phyloP scores from a whole-genome alignment of 2,797 vertebrate genomes.

The Sebastes ruberrimus region DNA sequence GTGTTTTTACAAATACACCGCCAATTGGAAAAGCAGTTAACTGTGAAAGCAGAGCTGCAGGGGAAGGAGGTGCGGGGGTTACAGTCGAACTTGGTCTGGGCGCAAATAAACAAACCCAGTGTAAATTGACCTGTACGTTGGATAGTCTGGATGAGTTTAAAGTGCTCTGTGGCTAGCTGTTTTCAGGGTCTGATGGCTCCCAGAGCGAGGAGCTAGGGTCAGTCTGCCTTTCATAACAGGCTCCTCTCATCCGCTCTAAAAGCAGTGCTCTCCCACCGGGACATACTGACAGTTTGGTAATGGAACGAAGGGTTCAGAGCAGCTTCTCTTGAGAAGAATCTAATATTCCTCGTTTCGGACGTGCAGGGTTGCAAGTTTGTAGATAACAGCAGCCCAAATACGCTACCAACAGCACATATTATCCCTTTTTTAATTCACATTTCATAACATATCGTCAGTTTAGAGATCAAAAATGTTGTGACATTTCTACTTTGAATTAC shows the following conservation, averaged over 20 bases:
- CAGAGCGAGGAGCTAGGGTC: slow-evolving; percentile 36
- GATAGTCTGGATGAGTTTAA: slow-evolving; percentile 20
- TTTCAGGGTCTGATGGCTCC: slow-evolving; percentile 43
- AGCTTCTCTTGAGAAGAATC: slow-evolving; percentile 39
- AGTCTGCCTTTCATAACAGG: slow-evolving; percentile 51
- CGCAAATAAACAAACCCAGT: slow-evolving; percentile 24
- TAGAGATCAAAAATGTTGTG: background rate
- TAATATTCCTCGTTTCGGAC: slow-evolving; percentile 35
- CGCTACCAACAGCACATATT: slow-evolving; percentile 1
- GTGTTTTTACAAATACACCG: background rate
- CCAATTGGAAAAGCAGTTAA: background rate
- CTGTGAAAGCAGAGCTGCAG: background rate
- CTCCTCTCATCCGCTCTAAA: slow-evolving; percentile 51
- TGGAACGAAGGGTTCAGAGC: slow-evolving; percentile 53
- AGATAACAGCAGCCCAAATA: background rate
- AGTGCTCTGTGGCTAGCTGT: slow-evolving; percentile 26
- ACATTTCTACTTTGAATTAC: background rate
- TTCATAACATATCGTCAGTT: background rate
- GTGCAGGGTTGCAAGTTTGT: background rate
- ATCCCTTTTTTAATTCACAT: background rate
- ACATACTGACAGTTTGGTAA: slow-evolving; percentile 58
- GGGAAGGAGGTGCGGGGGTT: accelerated
- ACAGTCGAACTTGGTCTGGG: background rate
- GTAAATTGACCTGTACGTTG: slow-evolving; percentile 35
- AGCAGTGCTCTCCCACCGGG: slow-evolving; percentile 50